Evolutionary conservation across 2,797 vertebrate species (phyloP).

Genomic region (Geotria australis): DNA sequence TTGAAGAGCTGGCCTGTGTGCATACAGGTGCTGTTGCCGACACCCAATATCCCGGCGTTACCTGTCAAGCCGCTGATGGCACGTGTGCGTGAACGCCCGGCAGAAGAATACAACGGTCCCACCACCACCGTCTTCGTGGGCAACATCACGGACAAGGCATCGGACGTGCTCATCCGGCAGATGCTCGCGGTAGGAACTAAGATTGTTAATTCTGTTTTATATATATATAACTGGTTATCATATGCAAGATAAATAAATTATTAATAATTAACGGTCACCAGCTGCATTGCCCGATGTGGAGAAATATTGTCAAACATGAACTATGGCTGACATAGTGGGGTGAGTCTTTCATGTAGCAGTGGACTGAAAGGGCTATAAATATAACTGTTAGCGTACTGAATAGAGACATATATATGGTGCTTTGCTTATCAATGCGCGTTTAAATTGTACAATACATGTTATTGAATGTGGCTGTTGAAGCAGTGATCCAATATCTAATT

Average conservation of each 20-base stretch:
- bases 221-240: too few species aligned
- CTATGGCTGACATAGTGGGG: too few species aligned
- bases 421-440: too few species aligned
- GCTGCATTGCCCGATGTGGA: not conserved
- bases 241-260: too few species aligned
- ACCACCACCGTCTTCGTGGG: constrained; percentile 95
- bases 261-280: not conserved
- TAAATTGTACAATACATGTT: too few species aligned
- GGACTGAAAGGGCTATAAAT: too few species aligned
- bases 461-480: too few species aligned
- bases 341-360: not conserved
- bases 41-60: constrained; percentile 20
- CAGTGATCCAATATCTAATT: too few species aligned
- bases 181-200: constrained; percentile 50
- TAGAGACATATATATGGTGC: too few species aligned
- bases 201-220: too few species aligned
- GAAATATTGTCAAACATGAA: too few species aligned
- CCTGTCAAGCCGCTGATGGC: constrained; percentile 57
- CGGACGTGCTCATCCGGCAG: constrained; percentile 91
- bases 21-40: constrained; percentile 39
- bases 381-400: too few species aligned
- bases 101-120: constrained; percentile 55
- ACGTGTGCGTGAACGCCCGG: constrained; percentile 42
- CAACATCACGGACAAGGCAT: constrained; percentile 94
- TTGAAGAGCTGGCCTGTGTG: not conserved